Percentiles rank a stretch among this genome's conserved stretches.
These are phyloP conservation scores for Drusus annulatus DNA, from an alignment of 1,140 invertebrate species.

Conservation along the genomic window DNA sequence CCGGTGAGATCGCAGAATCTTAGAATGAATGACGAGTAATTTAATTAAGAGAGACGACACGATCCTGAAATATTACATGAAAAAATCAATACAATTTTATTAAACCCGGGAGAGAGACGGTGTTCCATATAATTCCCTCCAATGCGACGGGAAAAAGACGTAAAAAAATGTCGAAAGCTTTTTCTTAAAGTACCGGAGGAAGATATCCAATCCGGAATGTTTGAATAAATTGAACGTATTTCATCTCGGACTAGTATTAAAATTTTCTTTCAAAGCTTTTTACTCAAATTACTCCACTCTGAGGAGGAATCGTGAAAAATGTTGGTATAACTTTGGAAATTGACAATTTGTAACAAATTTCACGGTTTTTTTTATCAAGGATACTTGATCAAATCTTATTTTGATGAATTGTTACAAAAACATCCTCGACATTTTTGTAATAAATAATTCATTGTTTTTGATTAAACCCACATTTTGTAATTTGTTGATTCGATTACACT, in stretches of 20 bases:
- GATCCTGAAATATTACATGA: background rate
- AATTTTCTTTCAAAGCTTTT: conserved; percentile 1
- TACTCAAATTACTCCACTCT: conserved; percentile 20
- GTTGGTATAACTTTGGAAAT: background rate
- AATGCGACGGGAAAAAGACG: background rate
- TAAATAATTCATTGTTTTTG: too few species aligned
- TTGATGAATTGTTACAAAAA: too few species aligned
- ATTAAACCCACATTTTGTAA: too few species aligned
- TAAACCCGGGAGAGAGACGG: background rate
- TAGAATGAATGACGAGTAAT: background rate
- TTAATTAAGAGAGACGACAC: background rate
- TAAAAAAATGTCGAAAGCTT: background rate
- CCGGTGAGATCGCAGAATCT: too few species aligned
- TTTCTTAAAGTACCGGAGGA: background rate
- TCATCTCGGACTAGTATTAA: conserved; percentile 14
- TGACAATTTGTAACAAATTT: too few species aligned
- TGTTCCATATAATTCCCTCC: background rate
- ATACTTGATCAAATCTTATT: too few species aligned
- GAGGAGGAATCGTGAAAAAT: background rate
- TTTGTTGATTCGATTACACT: too few species aligned
- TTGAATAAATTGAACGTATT: conserved; percentile 31
- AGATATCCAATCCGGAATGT: conserved; percentile 7
- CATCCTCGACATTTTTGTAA: too few species aligned
- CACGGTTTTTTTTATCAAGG: too few species aligned
- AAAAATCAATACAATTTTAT: conserved; percentile 27